These are phyloP conservation scores for Thinocorus orbignyianus DNA, from an alignment of 2,113 vertebrate genomes.

Conservation along the genomic window DNA sequence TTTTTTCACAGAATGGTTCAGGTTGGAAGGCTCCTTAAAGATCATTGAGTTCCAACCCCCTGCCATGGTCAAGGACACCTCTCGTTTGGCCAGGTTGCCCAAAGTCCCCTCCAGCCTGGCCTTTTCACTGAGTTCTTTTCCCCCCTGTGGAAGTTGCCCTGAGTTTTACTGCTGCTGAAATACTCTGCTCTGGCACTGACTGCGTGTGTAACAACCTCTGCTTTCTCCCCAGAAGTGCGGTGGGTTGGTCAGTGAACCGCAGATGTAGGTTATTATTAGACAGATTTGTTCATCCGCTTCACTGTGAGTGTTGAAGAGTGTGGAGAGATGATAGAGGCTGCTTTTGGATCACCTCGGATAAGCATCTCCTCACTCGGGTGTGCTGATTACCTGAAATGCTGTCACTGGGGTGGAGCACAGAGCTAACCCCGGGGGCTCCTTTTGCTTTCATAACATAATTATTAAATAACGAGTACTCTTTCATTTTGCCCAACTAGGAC, in stretches of 20 bases:
- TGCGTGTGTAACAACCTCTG: neutral
- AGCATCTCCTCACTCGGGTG: neutral
- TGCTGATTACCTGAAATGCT: neutral
- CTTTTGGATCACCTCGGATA: neutral
- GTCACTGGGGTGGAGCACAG: rapidly evolving
- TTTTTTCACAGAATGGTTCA: neutral
- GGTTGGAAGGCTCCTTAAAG: too few relatives aligned
- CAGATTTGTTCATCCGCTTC: neutral
- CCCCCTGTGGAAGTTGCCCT: neutral
- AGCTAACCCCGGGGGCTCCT: neutral
- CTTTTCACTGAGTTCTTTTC: neutral
- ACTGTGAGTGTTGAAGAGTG: neutral
- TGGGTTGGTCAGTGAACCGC: rapidly evolving
- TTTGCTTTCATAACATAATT: constrained; percentile 20
- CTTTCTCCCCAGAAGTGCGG: rapidly evolving
- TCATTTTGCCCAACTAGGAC: neutral
- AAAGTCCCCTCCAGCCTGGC: too few relatives aligned
- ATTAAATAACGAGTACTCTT: constrained; percentile 22
- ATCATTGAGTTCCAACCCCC: too few relatives aligned
- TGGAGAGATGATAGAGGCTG: neutral
- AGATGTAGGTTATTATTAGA: neutral
- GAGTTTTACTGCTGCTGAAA: neutral
- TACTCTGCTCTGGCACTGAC: neutral
- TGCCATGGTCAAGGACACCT: too few relatives aligned
- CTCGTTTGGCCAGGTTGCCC: too few relatives aligned